phyloP scores from a whole-genome alignment of 2,113 vertebrate genomes.

The Numida meleagris region DNA sequence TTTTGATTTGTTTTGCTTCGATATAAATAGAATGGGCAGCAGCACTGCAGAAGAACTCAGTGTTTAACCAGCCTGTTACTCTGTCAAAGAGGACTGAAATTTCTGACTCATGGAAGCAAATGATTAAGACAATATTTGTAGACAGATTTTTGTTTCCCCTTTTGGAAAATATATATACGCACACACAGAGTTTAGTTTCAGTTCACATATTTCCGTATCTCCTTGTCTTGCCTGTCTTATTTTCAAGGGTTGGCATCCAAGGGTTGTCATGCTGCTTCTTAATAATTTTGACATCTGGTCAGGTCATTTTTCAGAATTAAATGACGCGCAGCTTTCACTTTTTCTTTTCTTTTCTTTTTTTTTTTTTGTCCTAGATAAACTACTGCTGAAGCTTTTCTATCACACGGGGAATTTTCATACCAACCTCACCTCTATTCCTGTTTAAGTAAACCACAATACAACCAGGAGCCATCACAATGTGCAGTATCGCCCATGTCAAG shows the following conservation, averaged over 20 bases:
- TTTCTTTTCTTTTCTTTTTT: neutral
- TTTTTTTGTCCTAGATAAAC: neutral
- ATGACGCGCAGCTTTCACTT: neutral
- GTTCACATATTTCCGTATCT: neutral
- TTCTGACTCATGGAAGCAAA: neutral
- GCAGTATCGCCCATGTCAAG: neutral
- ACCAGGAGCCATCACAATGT: neutral
- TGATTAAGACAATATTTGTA: neutral
- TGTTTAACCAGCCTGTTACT: neutral
- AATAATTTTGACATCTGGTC: constrained; percentile 29
- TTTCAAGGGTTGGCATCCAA: constrained; percentile 7
- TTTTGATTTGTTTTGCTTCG: neutral
- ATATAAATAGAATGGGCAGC: neutral
- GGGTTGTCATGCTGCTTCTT: constrained; percentile 14
- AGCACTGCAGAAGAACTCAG: neutral
- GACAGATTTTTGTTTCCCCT: neutral
- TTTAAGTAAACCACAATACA: neutral
- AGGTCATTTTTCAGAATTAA: constrained; percentile 33
- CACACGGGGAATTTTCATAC: neutral
- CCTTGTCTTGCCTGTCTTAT: constrained; percentile 7
- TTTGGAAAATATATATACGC: neutral
- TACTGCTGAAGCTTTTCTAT: neutral
- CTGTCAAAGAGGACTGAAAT: neutral
- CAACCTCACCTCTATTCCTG: neutral
- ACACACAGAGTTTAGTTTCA: neutral